Evolutionary conservation across 2,797 vertebrate species (phyloP).

Genomic region (Diplodus sargus): DNA sequence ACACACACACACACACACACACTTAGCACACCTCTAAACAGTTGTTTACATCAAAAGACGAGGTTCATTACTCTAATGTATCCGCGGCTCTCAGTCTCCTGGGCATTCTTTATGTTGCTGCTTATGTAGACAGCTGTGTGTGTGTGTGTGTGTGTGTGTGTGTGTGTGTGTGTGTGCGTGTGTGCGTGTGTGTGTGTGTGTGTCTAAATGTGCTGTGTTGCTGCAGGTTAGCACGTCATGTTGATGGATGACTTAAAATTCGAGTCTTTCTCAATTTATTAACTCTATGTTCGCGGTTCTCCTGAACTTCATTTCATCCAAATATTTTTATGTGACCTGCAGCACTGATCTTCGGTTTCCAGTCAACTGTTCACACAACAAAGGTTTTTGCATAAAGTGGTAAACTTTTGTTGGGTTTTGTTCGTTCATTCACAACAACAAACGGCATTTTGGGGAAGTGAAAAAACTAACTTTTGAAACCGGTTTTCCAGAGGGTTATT

Average conservation of each 20-base stretch:
- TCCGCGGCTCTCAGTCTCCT: conserved; percentile 56
- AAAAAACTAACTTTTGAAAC: no score
- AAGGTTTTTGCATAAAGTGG: no score
- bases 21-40: conserved; percentile 46
- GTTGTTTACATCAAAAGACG: conserved; percentile 72
- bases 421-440: no score
- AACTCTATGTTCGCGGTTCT: neutral
- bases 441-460: no score
- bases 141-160: conserved; percentile 23
- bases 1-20: conserved; percentile 18
- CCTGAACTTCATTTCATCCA: neutral
- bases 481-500: no score
- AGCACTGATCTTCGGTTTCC: no score
- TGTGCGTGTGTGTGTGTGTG: neutral
- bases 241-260: conserved; percentile 2
- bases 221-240: neutral
- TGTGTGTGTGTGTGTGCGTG: neutral
- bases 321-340: no score
- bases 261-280: neutral
- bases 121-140: conserved; percentile 22
- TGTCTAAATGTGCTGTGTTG: neutral
- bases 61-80: conserved; percentile 71
- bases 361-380: no score
- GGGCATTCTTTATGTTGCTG: conserved; percentile 53
- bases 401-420: no score